These are phyloP conservation scores for Macrosiphum euphorbiae DNA, from an alignment of 2,888 invertebrate species.

Conservation along the genomic window DNA sequence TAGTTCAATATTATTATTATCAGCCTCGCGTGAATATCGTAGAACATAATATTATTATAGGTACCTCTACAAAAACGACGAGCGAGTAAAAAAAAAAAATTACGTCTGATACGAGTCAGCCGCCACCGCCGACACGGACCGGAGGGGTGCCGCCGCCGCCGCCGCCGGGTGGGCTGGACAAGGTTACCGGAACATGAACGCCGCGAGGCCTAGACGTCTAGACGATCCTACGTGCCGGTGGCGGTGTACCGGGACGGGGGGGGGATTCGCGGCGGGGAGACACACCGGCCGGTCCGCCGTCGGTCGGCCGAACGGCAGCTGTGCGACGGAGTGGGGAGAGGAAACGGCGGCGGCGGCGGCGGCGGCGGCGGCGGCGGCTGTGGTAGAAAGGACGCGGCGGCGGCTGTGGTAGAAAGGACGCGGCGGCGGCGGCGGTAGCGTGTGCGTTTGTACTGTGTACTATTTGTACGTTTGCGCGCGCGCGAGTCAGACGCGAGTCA, in stretches of 20 bases:
- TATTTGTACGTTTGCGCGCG: constrained; percentile 2
- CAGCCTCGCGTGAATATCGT: background rate
- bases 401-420: constrained; percentile 41
- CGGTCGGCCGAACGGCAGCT: background rate
- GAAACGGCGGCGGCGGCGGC: constrained; percentile 21
- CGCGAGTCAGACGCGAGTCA: no score
- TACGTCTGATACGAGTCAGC: constrained; percentile 45
- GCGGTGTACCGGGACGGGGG: constrained; percentile 45
- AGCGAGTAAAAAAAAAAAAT: constrained; percentile 27
- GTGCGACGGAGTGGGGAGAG: constrained; percentile 6
- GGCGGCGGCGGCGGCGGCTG: background rate
- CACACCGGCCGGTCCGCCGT: constrained; percentile 37
- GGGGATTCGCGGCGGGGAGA: constrained; percentile 22
- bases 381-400: constrained; percentile 45
- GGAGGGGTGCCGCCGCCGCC: constrained; percentile 64
- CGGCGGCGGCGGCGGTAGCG: constrained; percentile 40
- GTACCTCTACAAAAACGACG: background rate
- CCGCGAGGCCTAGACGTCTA: constrained; percentile 65
- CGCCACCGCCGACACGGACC: constrained; percentile 51
- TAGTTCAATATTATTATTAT: background rate
- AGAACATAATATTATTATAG: no score
- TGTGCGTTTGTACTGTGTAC: background rate
- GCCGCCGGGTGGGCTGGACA: constrained; percentile 63
- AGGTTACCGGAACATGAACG: constrained; percentile 66
- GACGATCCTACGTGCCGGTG: constrained; percentile 61